Conservation (phyloP, 2,888 invertebrate genomes). For the Mechanitis messenoides region DNA sequence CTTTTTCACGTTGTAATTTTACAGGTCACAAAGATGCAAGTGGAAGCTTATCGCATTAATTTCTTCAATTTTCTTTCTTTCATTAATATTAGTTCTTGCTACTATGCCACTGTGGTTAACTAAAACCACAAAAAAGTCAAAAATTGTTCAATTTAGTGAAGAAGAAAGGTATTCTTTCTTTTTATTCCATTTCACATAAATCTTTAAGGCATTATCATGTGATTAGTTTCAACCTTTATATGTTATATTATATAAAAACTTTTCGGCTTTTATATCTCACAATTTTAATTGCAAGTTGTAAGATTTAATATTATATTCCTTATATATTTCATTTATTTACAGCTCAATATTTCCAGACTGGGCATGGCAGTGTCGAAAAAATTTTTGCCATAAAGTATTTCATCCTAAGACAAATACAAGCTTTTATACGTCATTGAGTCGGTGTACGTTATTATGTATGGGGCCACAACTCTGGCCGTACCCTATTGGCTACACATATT, state of each 20-base stretch:
- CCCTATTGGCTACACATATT: conserved; percentile 81
- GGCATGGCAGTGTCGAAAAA: conserved; percentile 47
- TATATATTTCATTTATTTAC: conserved; percentile 5
- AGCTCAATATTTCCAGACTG: conserved; percentile 22
- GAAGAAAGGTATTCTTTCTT: conserved; percentile 6
- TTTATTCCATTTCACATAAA: background rate
- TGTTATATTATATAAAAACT: too few relatives aligned
- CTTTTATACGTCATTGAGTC: conserved; percentile 70
- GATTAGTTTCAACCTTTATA: too few relatives aligned
- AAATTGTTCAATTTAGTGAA: background rate
- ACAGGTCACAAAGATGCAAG: background rate
- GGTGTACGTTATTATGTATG: conserved; percentile 84
- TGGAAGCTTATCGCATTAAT: background rate
- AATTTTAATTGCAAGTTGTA: background rate
- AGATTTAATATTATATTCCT: background rate
- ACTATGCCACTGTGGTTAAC: conserved; percentile 20
- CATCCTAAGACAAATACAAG: conserved; percentile 23
- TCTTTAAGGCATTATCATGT: background rate
- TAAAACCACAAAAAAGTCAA: conserved; percentile 4
- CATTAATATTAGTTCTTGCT: conserved; percentile 14
- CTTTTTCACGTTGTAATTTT: background rate
- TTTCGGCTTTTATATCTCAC: too few relatives aligned
- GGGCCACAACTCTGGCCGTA: conserved; percentile 84
- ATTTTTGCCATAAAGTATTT: conserved; percentile 46
- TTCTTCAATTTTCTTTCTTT: conserved; percentile 13